Percentiles rank a stretch among this genome's conserved stretches.
Conservation (phyloP, 2,113 vertebrate species). For the Pantherophis guttatus region DNA sequence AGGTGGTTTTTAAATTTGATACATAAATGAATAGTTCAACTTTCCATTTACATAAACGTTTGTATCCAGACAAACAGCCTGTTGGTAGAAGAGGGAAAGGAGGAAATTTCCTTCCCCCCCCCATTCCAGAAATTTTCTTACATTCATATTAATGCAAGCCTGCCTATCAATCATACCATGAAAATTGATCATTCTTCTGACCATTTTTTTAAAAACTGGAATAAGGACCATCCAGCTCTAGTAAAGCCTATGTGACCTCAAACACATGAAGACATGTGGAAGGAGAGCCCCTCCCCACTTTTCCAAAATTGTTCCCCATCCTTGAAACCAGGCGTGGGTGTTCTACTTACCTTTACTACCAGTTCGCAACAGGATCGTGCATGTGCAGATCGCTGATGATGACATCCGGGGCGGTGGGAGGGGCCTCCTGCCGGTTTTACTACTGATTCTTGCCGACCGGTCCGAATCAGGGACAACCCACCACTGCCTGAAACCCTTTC, state of each 20-base stretch:
- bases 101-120: neutral
- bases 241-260: neutral
- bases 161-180: neutral
- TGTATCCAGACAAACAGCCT: neutral
- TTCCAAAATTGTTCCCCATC: neutral
- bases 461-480: too few relatives aligned
- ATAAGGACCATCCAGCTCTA: neutral
- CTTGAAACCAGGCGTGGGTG: neutral
- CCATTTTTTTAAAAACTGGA: neutral
- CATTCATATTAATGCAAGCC: neutral
- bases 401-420: too few relatives aligned
- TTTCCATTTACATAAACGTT: neutral
- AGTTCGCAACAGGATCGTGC: too few relatives aligned
- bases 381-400: too few relatives aligned
- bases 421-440: too few relatives aligned
- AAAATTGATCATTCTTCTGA: neutral
- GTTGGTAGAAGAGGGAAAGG: neutral
- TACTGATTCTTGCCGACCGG: too few relatives aligned
- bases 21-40: neutral
- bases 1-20: too few relatives aligned
- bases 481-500: neutral
- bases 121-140: neutral
- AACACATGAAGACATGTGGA: neutral
- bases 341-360: too few relatives aligned
- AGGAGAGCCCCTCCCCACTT: neutral